Evolutionary conservation across 1,140 invertebrate species (phyloP), one percentile per base, ranked within the genome.

Genomic region (Spodoptera litura): DNA sequence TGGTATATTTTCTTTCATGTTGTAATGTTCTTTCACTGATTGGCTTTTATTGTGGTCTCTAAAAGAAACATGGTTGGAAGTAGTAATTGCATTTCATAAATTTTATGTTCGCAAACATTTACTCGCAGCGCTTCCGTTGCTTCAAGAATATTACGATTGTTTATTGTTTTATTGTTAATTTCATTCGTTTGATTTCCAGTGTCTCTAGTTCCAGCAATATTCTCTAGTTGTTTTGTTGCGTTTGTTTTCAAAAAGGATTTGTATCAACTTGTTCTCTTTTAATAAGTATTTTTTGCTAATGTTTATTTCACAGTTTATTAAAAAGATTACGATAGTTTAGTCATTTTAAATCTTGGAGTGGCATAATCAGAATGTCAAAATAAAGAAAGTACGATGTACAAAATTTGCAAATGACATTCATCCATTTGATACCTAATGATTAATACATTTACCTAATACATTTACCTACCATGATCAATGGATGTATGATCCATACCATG

Each of bases 11-110:
- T 77, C 62, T 66, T 53, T 52, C 15, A 38, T 56, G 61, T 11
- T 64, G n/a, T 70, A 31, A 53, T 52, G 25, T 68, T 52, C 35
- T 38, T 62, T 62, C 61, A 49, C 74, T 53, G 51, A 68, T 66
- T 66, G 74, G 38, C 62, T 52, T 53, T 77, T 77, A 20, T 56
- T 72, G 51, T 72, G 53, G 53, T 35, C 31, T 71, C 31, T 56
- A 71, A 68, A 52, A 10, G 10, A 52, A 52, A 68, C 64, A 49
- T 44, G 38, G 61, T 49, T 64, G 61, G 38, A 9, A n/a, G 59
- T 15, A 5, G 61, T 64, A 64, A 64, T 64, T 64, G 61, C 61
- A 64, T 64, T 64, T 64, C 61, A 64, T 64, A 49, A 49, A 64
- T 49, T 64, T 64, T 49, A 64, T 64, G 38, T 64, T 64, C 6